A percentile compares a stretch with the other conserved stretches of the same genome.
Conservation (phyloP, 1,140 invertebrate species). For the Calephelis virginiensis region DNA sequence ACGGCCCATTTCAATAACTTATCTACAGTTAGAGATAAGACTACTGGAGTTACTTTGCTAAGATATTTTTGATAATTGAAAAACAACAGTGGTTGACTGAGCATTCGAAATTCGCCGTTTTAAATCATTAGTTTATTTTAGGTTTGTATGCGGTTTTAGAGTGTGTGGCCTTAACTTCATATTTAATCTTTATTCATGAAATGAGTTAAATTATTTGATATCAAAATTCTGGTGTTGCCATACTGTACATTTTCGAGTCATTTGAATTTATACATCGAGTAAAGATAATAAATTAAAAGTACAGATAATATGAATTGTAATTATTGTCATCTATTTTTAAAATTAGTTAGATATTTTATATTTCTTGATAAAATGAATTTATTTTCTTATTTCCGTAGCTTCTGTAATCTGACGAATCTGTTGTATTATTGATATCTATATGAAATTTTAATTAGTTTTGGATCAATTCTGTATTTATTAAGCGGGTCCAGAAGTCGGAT, state of each 20-base stretch:
- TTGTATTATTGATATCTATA: slow-evolving; percentile 31
- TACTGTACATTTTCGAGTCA: slow-evolving; percentile 24
- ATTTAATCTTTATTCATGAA: too few relatives aligned
- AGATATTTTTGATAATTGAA: too few relatives aligned
- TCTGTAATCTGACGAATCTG: slow-evolving; percentile 41
- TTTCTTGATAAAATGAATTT: slow-evolving; percentile 57
- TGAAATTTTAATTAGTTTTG: slow-evolving; percentile 25
- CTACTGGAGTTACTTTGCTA: too few relatives aligned
- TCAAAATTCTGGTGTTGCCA: neutral
- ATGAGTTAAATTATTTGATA: neutral
- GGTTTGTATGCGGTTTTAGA: too few relatives aligned
- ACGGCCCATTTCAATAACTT: too few relatives aligned
- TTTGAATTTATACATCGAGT: slow-evolving; percentile 69
- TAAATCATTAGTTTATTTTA: too few relatives aligned
- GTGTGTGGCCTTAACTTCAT: too few relatives aligned
- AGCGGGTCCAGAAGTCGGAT: neutral
- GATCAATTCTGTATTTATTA: neutral
- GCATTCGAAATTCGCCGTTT: too few relatives aligned
- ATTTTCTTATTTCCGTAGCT: slow-evolving; percentile 45
- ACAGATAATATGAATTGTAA: slow-evolving; percentile 65
- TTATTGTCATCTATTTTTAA: slow-evolving; percentile 55
- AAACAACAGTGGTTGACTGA: too few relatives aligned
- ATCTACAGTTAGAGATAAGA: too few relatives aligned
- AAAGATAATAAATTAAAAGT: slow-evolving; percentile 71
- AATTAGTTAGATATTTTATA: slow-evolving; percentile 55